These are phyloP conservation scores for Corticium candelabrum DNA, from an alignment of 37 sponge, comb jelly and placozoan species.

Conservation along the genomic window DNA sequence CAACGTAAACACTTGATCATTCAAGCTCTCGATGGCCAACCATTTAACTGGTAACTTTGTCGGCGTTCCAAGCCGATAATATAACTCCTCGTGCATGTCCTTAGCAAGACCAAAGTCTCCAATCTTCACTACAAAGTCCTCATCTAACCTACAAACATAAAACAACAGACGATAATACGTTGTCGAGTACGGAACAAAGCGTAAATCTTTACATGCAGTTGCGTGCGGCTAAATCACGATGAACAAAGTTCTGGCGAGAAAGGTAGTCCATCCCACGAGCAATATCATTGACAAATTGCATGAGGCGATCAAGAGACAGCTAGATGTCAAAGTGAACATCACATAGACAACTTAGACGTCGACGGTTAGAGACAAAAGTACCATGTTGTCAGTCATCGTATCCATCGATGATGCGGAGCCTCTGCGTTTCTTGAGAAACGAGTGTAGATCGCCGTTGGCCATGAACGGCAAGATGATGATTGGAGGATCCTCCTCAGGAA, in stretches of 20 bases:
- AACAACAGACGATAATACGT: not conserved
- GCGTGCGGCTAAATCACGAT: not conserved
- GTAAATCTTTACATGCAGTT: not conserved
- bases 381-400: no score
- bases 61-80: not conserved
- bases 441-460: conserved; percentile 32
- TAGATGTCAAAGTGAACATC: not conserved
- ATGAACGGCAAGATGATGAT: conserved; percentile 35
- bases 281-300: not conserved
- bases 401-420: not conserved
- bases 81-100: conserved; percentile 7
- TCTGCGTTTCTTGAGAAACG: conserved; percentile 16
- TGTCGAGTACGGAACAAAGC: not conserved
- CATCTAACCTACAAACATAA: not conserved
- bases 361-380: no score
- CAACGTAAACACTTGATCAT: not conserved
- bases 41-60: not conserved
- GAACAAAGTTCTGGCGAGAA: not conserved
- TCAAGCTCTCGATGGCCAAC: not conserved
- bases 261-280: not conserved
- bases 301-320: not conserved
- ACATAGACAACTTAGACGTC: not conserved
- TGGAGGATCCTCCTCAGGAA: conserved; percentile 16
- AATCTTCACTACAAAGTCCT: not conserved
- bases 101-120: conserved; percentile 1